Percentiles rank a stretch among this genome's conserved stretches.
phyloP scores from a whole-genome alignment of 2,888 invertebrate species.

The Horisme vitalbata region DNA sequence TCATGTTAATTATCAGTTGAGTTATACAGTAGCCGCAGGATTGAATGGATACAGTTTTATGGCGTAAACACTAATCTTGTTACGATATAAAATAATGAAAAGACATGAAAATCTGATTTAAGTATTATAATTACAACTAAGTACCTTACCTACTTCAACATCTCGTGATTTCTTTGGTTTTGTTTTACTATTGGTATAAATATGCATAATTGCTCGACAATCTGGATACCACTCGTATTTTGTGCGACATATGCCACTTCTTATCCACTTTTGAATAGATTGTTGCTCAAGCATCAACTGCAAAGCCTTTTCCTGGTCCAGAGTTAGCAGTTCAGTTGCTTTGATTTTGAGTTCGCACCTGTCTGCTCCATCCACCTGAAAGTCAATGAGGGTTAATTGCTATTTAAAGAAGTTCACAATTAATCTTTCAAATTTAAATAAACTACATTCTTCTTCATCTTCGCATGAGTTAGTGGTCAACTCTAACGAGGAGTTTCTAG shows the following conservation, averaged over 20 bases:
- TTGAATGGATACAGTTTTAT: no score
- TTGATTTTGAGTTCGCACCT: conserved; percentile 68
- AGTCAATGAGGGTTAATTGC: no score
- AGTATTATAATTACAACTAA: conserved; percentile 15
- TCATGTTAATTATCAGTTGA: no score
- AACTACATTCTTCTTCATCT: no score
- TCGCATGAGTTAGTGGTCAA: no score
- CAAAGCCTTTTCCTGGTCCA: conserved; percentile 60
- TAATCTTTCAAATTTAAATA: no score
- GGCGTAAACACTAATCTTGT: no score
- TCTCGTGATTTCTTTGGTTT: conserved; percentile 21
- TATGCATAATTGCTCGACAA: conserved; percentile 69
- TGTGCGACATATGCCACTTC: conserved; percentile 55
- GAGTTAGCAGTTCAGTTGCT: conserved; percentile 52
- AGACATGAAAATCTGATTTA: conserved; percentile 13
- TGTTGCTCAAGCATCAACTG: conserved; percentile 63
- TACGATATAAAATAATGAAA: background rate
- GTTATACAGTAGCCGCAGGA: no score
- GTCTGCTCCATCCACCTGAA: conserved; percentile 75
- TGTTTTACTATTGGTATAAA: conserved; percentile 53
- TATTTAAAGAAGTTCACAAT: no score
- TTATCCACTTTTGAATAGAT: conserved; percentile 53
- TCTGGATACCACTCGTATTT: conserved; percentile 68
- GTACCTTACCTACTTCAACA: conserved; percentile 20
- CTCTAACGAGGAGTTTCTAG: no score